Evolutionary conservation across 2,888 invertebrate species (phyloP).

Genomic region (Cheilosia soror): DNA sequence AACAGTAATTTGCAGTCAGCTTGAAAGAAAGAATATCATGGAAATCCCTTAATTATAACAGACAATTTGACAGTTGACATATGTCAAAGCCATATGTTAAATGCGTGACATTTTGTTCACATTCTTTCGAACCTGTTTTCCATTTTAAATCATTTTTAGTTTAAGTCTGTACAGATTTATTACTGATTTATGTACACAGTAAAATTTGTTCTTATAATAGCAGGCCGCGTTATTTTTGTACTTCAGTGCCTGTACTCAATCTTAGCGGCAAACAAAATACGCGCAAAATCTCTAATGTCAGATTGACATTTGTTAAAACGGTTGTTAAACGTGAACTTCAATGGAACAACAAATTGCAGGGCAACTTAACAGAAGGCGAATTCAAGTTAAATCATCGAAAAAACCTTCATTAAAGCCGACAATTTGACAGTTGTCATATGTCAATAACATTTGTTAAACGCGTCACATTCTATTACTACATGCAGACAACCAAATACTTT

Average conservation of each 20-base stretch:
- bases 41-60: too few species aligned
- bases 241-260: too few species aligned
- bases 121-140: too few species aligned
- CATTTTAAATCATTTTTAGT: too few species aligned
- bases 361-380: not conserved
- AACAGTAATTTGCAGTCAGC: slow-evolving; percentile 8
- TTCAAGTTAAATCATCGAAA: too few species aligned
- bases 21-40: not conserved
- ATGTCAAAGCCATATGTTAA: slow-evolving; percentile 29
- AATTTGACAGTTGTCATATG: slow-evolving; percentile 46
- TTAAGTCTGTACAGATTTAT: too few species aligned
- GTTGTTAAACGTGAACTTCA: not conserved
- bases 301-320: not conserved
- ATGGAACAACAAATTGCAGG: slow-evolving; percentile 2
- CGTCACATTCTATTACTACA: not conserved
- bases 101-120: not conserved
- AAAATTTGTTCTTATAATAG: too few species aligned
- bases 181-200: too few species aligned
- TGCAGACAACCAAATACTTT: not conserved
- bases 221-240: too few species aligned
- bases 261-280: not conserved
- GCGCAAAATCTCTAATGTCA: not conserved
- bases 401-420: too few species aligned
- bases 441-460: slow-evolving; percentile 4
- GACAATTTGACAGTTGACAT: slow-evolving; percentile 28